Conservation (phyloP, 2,113 vertebrate genomes). For the Panthera tigris region DNA sequence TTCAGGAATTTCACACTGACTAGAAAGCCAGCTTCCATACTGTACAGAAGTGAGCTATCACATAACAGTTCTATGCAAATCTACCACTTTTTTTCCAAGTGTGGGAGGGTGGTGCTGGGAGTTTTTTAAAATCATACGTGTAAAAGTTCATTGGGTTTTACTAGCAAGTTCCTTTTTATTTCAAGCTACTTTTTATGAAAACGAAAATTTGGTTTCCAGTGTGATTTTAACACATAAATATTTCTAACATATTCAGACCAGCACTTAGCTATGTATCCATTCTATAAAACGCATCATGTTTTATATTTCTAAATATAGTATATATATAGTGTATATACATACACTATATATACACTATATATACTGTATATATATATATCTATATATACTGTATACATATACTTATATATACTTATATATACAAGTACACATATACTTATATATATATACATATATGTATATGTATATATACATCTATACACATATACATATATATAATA, state of each 20-base stretch:
- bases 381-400: too few species aligned
- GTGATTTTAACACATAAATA: conserved; percentile 50
- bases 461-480: too few species aligned
- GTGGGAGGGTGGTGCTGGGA: background rate
- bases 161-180: conserved; percentile 75
- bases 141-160: conserved; percentile 84
- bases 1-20: conserved; percentile 86
- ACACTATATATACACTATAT: too few species aligned
- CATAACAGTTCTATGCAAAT: conserved; percentile 64
- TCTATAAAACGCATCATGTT: conserved; percentile 79
- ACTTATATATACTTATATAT: too few species aligned
- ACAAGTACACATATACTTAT: too few species aligned
- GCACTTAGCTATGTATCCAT: conserved; percentile 68
- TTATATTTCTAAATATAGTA: too few species aligned
- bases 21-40: conserved; percentile 70
- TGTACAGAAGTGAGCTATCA: conserved; percentile 71
- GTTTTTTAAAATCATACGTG: conserved; percentile 69
- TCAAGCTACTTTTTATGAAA: conserved; percentile 66
- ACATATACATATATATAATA: too few species aligned
- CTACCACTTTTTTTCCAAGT: background rate
- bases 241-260: conserved; percentile 68
- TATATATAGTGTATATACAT: too few species aligned
- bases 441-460: too few species aligned
- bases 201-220: conserved; percentile 53
- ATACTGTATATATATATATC: too few species aligned